phyloP scores from a whole-genome alignment of 2,797 vertebrate species.

The Harpagifer antarcticus region DNA sequence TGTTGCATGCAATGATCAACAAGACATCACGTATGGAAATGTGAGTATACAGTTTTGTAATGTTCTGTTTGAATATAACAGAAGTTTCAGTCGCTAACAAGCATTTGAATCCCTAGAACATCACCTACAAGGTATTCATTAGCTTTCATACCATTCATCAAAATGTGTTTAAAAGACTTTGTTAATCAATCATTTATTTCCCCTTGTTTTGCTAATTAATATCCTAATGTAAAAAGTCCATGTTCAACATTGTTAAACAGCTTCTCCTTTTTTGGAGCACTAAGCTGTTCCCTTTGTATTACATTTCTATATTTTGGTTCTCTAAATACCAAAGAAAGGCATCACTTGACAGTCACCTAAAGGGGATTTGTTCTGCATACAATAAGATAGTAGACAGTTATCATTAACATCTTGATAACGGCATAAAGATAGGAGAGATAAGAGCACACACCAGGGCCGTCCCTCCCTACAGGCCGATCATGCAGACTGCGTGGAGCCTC shows the following conservation, averaged over 20 bases:
- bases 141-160: not conserved
- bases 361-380: not conserved
- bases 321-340: not conserved
- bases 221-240: slow-evolving; percentile 1
- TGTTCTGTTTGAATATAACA: not conserved
- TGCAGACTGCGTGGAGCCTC: no score
- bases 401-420: not conserved
- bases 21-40: not conserved
- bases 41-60: slow-evolving; percentile 3
- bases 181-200: not conserved
- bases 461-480: no score
- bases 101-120: slow-evolving; percentile 1
- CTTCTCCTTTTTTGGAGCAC: slow-evolving; percentile 32
- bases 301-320: not conserved
- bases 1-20: not conserved
- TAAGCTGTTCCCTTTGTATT: slow-evolving; percentile 57
- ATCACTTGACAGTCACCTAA: not conserved
- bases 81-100: slow-evolving; percentile 6
- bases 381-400: not conserved
- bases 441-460: not conserved
- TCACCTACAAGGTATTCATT: not conserved
- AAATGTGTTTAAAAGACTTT: slow-evolving; percentile 1
- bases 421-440: not conserved
- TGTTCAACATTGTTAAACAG: slow-evolving; percentile 42
- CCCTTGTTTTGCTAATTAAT: slow-evolving; percentile 17